Evolutionary conservation across 2,113 vertebrate genomes (phyloP).

Genomic region (Pterophyllum scalare): DNA sequence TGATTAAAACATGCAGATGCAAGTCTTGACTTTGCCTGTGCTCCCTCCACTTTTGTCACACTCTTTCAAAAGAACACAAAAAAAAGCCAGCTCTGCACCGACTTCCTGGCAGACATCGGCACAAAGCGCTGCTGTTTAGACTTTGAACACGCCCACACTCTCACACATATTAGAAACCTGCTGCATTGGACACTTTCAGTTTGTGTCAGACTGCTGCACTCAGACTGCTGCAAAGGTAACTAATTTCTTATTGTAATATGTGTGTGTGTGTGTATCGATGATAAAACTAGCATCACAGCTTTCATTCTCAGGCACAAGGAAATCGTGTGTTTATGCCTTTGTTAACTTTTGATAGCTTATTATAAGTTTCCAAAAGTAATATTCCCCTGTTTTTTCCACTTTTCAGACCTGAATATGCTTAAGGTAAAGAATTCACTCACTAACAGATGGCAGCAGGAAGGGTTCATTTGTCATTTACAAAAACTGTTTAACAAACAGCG

Average conservation of each 20-base stretch:
- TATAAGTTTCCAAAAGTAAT: background rate
- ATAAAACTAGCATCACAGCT: background rate
- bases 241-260: background rate
- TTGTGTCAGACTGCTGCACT: background rate
- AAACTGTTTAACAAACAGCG: too few relatives aligned
- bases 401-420: background rate
- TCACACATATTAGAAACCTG: background rate
- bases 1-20: background rate
- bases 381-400: background rate
- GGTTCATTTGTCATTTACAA: background rate
- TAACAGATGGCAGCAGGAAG: too few relatives aligned
- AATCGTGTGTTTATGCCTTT: background rate
- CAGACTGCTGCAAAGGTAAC: constrained; percentile 41
- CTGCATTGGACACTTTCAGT: constrained; percentile 9
- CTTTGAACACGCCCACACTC: constrained; percentile 44
- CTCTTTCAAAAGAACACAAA: background rate
- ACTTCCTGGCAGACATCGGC: constrained; percentile 62
- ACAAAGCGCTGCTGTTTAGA: background rate
- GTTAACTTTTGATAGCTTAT: background rate
- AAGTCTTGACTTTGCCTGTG: background rate
- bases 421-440: background rate
- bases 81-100: accelerated
- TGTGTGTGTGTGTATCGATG: background rate
- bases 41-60: background rate
- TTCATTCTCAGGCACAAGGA: background rate